These are phyloP conservation scores for Coptotermes formosanus DNA, from an alignment of 1,140 invertebrate species.

Conservation along the genomic window DNA sequence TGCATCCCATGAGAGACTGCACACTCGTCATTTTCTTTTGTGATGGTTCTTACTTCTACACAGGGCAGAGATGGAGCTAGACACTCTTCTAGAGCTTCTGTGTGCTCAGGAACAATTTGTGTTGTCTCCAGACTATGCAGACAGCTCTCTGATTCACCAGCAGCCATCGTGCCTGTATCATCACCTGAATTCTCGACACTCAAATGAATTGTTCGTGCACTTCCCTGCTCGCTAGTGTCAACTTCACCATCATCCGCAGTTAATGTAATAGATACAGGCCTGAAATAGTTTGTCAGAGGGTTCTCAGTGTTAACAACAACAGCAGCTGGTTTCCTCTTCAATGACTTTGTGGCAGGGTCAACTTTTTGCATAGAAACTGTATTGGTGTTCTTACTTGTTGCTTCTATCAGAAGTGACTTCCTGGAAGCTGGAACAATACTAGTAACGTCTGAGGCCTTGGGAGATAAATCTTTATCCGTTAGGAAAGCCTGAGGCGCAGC, in stretches of 20 bases:
- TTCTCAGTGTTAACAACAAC: neutral
- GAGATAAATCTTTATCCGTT: neutral
- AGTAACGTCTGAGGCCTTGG: neutral
- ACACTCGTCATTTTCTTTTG: neutral
- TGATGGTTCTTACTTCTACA: neutral
- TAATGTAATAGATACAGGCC: neutral
- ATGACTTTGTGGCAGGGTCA: neutral
- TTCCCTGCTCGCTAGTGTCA: neutral
- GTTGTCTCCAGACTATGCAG: neutral
- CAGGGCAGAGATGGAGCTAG: neutral
- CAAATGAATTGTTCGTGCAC: neutral
- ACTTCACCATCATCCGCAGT: constrained; percentile 9
- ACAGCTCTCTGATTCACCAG: neutral
- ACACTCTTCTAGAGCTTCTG: neutral
- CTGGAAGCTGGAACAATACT: neutral
- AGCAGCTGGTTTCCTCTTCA: neutral
- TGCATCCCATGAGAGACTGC: neutral
- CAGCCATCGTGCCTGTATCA: neutral
- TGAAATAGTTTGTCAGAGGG: neutral
- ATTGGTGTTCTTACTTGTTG: neutral
- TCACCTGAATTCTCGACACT: neutral
- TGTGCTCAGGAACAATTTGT: neutral
- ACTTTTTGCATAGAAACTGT: neutral
- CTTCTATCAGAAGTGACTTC: neutral
- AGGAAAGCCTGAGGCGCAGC: neutral